phyloP scores from a whole-genome alignment of 2,888 invertebrate species.

The Tipula lateralis region DNA sequence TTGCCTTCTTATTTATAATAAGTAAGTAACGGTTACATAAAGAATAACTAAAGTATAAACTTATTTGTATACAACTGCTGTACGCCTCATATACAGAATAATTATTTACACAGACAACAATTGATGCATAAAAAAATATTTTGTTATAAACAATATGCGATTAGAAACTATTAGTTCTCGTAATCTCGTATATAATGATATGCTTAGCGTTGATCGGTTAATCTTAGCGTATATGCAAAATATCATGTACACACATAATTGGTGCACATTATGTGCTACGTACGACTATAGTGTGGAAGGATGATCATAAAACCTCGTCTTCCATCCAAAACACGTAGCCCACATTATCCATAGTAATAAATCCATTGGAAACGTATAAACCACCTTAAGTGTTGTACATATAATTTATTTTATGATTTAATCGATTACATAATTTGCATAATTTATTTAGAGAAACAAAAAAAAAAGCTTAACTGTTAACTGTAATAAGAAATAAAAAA shows the following conservation, averaged over 20 bases:
- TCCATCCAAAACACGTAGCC: too few relatives aligned
- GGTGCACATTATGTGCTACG: not conserved
- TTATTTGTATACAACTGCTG: not conserved
- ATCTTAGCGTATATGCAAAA: not conserved
- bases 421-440: not conserved
- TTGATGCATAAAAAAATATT: not conserved
- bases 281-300: not conserved
- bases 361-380: not conserved
- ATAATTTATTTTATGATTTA: not conserved
- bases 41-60: not conserved
- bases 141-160: not conserved
- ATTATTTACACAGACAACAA: not conserved
- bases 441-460: not conserved
- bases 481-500: not conserved
- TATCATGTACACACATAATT: not conserved
- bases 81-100: not conserved
- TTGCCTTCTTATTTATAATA: not conserved
- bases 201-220: not conserved
- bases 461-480: not conserved
- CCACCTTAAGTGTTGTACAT: not conserved
- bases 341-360: too few relatives aligned
- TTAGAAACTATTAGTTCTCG: conserved; percentile 6
- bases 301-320: too few relatives aligned
- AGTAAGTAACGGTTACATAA: not conserved
- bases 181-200: not conserved